A percentile compares a stretch with the other conserved stretches of the same genome.
These are phyloP conservation scores for Chloroclystis v-ata DNA, from an alignment of 2,888 invertebrate species.

Conservation along the genomic window DNA sequence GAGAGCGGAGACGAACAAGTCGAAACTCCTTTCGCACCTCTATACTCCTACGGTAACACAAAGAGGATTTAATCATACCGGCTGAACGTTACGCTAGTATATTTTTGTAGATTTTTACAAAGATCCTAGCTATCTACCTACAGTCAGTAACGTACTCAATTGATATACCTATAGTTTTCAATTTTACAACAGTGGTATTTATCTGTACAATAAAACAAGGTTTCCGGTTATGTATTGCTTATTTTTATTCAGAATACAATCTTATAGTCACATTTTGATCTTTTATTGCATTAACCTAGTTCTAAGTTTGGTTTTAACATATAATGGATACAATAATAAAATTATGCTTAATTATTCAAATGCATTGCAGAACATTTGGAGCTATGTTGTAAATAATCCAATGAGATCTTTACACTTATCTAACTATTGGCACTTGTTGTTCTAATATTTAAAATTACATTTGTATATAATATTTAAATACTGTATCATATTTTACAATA, in stretches of 20 bases:
- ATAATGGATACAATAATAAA: background rate
- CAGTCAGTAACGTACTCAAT: background rate
- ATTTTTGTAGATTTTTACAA: no score
- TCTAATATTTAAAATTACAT: no score
- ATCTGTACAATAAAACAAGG: constrained; percentile 37
- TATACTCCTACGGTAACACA: constrained; percentile 71
- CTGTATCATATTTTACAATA: no score
- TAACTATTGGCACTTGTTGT: no score
- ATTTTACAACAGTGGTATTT: constrained; percentile 32
- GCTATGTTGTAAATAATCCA: no score
- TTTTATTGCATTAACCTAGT: constrained; percentile 41
- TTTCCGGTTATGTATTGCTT: constrained; percentile 53
- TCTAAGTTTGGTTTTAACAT: no score
- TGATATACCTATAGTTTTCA: constrained; percentile 13
- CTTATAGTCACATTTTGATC: constrained; percentile 53
- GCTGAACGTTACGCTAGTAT: constrained; percentile 3
- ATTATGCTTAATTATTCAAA: no score
- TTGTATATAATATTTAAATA: no score
- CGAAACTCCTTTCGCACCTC: constrained; percentile 71
- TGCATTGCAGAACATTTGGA: no score
- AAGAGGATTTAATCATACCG: constrained; percentile 43
- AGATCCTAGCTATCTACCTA: background rate
- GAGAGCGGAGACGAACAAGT: constrained; percentile 85
- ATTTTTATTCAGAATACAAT: constrained; percentile 66
- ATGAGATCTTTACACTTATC: no score